Evolutionary conservation across 2,888 invertebrate genomes (phyloP), one percentile per base, ranked within the genome.

Genomic region (Spicauda simplicius): DNA sequence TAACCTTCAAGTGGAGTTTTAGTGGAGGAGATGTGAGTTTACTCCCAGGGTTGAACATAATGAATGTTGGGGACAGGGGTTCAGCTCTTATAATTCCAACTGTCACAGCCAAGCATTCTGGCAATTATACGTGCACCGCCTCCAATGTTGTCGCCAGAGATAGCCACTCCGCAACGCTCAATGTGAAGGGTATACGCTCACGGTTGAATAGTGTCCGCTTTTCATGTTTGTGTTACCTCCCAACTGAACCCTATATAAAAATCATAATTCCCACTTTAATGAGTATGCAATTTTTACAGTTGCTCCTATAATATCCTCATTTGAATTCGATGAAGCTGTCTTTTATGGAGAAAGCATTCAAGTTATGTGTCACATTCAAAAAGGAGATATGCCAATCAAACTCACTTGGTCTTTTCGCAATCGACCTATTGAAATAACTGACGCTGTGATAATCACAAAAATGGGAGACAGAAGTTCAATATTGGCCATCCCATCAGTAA

Each of bases 1-100:
- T 97, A 76, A 94, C 94, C 76, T 95, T 97, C 81, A 94, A 94
- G 68, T 97, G 97, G 97, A 94, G 93, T 75, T 95, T 96, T 88
- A 96, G 96, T 91, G 90, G 94, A 79, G 92, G 91, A 89, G 93
- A 93, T 77, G 90, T 92, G 91, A 90, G 92, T 89, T 87, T 91
- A 68, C 90, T 94, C 77, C 85, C 94, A 77, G 94, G 95, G 81
- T 90, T 95, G 79, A 94, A 95, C 86, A 94, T 96, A 73, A 95
- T 94, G 83, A 95, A 94, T 83, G 95, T 94, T 76, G 94, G 95
- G 76, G 94, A 94, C 82, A 93, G 94, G 82, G 95, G 96, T 75
- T 96, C 95, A 76, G 94, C 94, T 76, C 94, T 95, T 82, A 95
- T 94, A 82, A 95, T 97, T 80, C 96, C 96, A 77, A 94, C 95